Conservation (phyloP, 2,113 vertebrate species). For the Grammomys surdaster region DNA sequence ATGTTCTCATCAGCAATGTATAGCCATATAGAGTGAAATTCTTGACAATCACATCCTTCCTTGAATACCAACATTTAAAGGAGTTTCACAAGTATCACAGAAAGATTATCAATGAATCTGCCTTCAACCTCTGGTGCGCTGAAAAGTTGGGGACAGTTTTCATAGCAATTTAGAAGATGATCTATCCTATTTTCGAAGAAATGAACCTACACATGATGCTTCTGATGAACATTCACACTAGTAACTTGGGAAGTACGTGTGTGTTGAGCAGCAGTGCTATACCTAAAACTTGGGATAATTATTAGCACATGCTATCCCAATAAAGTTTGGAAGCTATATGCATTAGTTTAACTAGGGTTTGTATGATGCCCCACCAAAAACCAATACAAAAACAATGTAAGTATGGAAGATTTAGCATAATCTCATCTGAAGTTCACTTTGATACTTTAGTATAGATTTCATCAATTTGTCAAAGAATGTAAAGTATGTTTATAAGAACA, state of each 20-base stretch:
- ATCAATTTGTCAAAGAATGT: not conserved
- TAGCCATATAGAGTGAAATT: not conserved
- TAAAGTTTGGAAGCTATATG: not conserved
- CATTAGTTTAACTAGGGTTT: not conserved
- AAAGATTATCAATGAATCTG: not conserved
- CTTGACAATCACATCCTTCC: not conserved
- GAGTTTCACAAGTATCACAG: not conserved
- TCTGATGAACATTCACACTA: not conserved
- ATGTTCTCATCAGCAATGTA: not conserved
- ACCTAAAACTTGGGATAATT: not conserved
- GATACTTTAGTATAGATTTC: not conserved
- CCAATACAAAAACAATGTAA: not conserved
- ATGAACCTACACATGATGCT: not conserved
- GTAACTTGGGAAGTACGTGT: not conserved
- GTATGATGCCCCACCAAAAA: not conserved
- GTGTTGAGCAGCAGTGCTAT: not conserved
- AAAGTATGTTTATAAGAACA: not conserved
- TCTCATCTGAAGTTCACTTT: not conserved
- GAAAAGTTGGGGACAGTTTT: constrained; percentile 10
- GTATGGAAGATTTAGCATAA: not conserved
- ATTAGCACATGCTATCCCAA: not conserved
- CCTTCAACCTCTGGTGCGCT: not conserved
- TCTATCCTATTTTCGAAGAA: not conserved
- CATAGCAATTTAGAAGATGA: not conserved
- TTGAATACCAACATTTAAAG: not conserved